Percentiles rank a stretch among this genome's conserved stretches.
Evolutionary conservation across 2,113 vertebrate genomes (phyloP).

Genomic region (Crocuta crocuta): DNA sequence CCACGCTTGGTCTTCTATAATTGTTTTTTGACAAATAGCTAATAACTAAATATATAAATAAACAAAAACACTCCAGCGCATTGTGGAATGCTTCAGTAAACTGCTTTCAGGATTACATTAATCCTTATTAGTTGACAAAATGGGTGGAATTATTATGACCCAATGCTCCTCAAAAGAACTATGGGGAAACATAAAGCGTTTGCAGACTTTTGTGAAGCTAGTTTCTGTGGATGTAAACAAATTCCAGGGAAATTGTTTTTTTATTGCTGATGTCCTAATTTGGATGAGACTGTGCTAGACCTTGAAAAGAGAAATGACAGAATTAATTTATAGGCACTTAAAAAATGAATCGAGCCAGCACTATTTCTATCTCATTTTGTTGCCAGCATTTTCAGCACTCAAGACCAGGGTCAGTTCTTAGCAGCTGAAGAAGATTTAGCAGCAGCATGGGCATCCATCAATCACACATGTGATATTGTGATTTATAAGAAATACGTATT

Average conservation of each 20-base stretch:
- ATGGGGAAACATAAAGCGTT: not conserved
- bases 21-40: constrained; percentile 1
- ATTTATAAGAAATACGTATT: not conserved
- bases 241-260: not conserved
- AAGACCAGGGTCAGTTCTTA: constrained; percentile 3
- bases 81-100: not conserved
- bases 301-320: constrained; percentile 18
- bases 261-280: constrained; percentile 15
- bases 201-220: not conserved
- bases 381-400: constrained; percentile 4
- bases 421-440: constrained; percentile 9
- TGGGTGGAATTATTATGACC: not conserved
- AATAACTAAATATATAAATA: not conserved
- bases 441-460: not conserved
- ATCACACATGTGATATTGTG: not conserved
- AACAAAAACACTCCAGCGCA: not conserved
- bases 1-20: not conserved
- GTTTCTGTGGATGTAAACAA: not conserved
- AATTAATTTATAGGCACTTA: constrained; percentile 27
- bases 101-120: not conserved
- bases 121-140: not conserved
- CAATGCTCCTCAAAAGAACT: not conserved
- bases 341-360: not conserved
- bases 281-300: constrained; percentile 10
- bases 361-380: constrained; percentile 27